Conservation (phyloP, 2,888 invertebrate species). For the Diaphora mendica region DNA sequence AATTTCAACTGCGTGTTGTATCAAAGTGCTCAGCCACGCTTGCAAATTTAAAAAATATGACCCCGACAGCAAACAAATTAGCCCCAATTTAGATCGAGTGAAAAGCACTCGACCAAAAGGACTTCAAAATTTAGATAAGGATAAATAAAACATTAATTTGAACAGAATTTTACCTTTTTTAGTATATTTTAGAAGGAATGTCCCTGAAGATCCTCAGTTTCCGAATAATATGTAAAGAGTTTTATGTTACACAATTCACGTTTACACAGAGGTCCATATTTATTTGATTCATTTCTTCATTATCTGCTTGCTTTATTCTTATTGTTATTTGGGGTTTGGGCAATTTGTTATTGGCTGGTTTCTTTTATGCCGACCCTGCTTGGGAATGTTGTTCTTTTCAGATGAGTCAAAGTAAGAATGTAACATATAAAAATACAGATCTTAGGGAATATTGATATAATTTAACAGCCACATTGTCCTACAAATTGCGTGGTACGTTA, state of each 20-base stretch:
- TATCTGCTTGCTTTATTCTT: neutral
- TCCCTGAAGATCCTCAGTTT: neutral
- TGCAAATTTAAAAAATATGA: conserved; percentile 31
- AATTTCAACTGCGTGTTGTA: conserved; percentile 41
- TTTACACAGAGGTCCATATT: neutral
- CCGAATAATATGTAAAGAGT: neutral
- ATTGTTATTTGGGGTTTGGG: neutral
- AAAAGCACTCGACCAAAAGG: conserved; percentile 18
- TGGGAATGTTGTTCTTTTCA: too few species aligned
- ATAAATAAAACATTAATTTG: conserved; percentile 17
- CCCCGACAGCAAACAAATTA: conserved; percentile 33
- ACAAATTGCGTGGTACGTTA: too few species aligned
- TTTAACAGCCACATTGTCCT: too few species aligned
- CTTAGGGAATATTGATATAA: too few species aligned
- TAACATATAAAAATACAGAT: neutral
- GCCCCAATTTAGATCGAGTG: conserved; percentile 30
- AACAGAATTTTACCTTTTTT: conserved; percentile 1
- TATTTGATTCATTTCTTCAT: neutral
- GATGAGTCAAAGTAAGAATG: neutral
- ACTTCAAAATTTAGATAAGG: conserved; percentile 19
- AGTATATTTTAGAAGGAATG: neutral
- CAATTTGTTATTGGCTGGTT: too few species aligned
- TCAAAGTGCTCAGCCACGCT: conserved; percentile 41
- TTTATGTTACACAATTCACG: neutral
- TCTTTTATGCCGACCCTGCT: too few species aligned